Evolutionary conservation across 1,140 invertebrate species (phyloP).

Genomic region (Drosophila carrolli): DNA sequence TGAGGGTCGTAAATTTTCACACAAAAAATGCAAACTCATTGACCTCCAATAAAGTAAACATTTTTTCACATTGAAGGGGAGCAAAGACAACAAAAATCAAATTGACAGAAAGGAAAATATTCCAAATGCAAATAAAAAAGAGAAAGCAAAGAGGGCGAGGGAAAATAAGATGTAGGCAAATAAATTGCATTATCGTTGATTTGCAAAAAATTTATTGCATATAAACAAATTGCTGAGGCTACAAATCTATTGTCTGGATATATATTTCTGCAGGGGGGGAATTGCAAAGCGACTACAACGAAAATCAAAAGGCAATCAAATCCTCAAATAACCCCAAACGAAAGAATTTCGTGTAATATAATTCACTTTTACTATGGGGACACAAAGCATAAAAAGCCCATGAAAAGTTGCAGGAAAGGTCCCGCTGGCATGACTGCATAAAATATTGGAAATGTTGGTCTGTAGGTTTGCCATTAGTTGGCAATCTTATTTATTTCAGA

Average conservation of each 20-base stretch:
- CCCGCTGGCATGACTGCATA: conserved; percentile 19
- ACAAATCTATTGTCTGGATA: conserved; percentile 67
- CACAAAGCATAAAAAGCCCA: conserved; percentile 34
- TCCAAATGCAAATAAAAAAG: conserved; percentile 61
- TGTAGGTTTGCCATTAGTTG: conserved; percentile 9
- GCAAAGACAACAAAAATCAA: conserved; percentile 33
- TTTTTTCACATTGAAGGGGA: conserved; percentile 30
- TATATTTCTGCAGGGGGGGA: conserved; percentile 27
- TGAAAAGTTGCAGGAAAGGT: conserved; percentile 27
- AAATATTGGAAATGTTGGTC: conserved; percentile 22
- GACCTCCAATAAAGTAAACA: conserved; percentile 50
- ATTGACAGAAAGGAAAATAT: conserved; percentile 32
- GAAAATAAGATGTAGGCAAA: conserved; percentile 46
- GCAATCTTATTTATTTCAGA: not conserved
- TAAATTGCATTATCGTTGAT: conserved; percentile 81
- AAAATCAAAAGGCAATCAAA: conserved; percentile 71
- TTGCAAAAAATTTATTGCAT: conserved; percentile 75
- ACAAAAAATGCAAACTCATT: conserved; percentile 26
- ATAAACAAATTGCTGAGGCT: conserved; percentile 71
- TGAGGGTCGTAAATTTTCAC: conserved; percentile 54
- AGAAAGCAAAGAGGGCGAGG: conserved; percentile 8
- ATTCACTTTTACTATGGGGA: conserved; percentile 46
- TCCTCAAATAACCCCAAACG: conserved; percentile 38
- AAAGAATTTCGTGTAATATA: conserved; percentile 49
- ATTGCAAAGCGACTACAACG: conserved; percentile 36